Conservation (phyloP, 2,797 vertebrate genomes). For the Rhinophrynus dorsalis region DNA sequence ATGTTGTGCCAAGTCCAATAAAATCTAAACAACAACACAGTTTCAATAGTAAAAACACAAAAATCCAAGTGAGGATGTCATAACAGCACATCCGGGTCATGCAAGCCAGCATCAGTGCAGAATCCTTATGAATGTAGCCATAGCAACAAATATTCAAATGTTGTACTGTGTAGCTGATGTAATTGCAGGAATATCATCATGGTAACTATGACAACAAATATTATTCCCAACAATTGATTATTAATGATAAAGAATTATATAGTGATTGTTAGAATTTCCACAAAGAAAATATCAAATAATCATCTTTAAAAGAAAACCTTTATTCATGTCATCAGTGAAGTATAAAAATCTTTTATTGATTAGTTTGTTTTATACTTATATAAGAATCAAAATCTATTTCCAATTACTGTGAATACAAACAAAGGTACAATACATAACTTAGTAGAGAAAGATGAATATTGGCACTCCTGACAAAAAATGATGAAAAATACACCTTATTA, state of each 20-base stretch:
- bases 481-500: neutral
- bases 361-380: no score
- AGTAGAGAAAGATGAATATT: no score
- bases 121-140: conserved; percentile 35
- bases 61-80: neutral
- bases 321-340: no score
- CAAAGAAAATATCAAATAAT: no score
- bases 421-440: no score
- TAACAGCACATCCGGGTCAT: conserved; percentile 12
- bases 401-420: no score
- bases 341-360: no score
- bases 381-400: no score
- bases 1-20: no score
- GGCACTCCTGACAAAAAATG: neutral
- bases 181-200: conserved; percentile 18
- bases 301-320: no score
- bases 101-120: conserved; percentile 18
- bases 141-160: conserved; percentile 21
- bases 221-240: conserved; percentile 26
- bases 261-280: no score
- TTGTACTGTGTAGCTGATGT: conserved; percentile 11
- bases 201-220: conserved; percentile 26
- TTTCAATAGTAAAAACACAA: neutral
- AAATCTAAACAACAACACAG: no score
- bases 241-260: conserved; percentile 23